A percentile compares a stretch with the other conserved stretches of the same genome.
Conservation (phyloP, 1,140 invertebrate species). For the Dendrolimus kikuchii region DNA sequence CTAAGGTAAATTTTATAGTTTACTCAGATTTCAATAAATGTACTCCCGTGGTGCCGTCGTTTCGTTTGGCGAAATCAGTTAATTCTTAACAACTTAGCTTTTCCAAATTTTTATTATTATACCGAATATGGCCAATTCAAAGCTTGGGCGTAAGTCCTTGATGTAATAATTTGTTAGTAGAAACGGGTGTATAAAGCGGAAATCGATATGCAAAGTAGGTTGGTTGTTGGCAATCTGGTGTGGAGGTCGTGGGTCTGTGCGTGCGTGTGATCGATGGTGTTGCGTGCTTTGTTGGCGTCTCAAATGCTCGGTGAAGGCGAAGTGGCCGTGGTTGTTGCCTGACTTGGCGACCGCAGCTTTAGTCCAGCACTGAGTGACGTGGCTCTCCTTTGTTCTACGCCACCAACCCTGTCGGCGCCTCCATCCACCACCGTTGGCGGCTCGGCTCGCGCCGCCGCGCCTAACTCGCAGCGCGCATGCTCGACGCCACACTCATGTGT, state of each 20-base stretch:
- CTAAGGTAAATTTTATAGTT: too few relatives aligned
- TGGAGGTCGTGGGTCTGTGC: slow-evolving; percentile 41
- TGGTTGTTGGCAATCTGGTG: slow-evolving; percentile 22
- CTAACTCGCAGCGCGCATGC: slow-evolving; percentile 50
- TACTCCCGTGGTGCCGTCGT: not conserved
- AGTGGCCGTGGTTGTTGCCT: slow-evolving; percentile 4
- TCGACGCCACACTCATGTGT: slow-evolving; percentile 32
- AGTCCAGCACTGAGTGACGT: slow-evolving; percentile 30
- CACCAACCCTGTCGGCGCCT: slow-evolving; percentile 25
- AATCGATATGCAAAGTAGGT: slow-evolving; percentile 45
- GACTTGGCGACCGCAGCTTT: slow-evolving; percentile 19
- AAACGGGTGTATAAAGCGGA: slow-evolving; percentile 6
- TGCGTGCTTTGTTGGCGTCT: slow-evolving; percentile 38
- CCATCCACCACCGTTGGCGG: slow-evolving; percentile 27
- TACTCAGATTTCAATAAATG: not conserved
- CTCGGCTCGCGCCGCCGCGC: slow-evolving; percentile 41
- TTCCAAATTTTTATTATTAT: not conserved
- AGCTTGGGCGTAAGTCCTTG: not conserved
- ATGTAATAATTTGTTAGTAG: not conserved
- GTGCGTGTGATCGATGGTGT: slow-evolving; percentile 59
- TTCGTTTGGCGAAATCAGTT: not conserved
- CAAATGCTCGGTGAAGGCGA: slow-evolving; percentile 26
- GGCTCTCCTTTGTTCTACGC: slow-evolving; percentile 48
- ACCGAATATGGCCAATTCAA: not conserved
- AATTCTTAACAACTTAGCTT: not conserved